These are phyloP conservation scores for Trichonephila clavata DNA, from an alignment of 1,140 invertebrate genomes.

Conservation along the genomic window DNA sequence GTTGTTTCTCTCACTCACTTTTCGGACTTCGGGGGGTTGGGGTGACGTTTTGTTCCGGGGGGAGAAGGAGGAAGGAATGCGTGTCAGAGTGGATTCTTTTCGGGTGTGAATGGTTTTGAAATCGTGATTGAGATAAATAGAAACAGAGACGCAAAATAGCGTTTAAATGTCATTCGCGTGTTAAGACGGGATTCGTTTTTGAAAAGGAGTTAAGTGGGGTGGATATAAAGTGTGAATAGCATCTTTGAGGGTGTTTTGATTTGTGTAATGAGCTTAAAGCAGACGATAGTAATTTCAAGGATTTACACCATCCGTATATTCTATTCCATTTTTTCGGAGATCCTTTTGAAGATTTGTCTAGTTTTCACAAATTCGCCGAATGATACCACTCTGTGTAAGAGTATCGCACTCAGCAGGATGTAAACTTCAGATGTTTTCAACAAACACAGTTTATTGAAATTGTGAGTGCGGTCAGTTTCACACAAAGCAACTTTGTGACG, in stretches of 20 bases:
- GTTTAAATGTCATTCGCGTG: neutral
- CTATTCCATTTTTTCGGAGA: too few species aligned
- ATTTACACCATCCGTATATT: too few species aligned
- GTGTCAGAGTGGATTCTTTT: neutral
- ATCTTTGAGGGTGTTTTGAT: neutral
- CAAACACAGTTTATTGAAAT: too few species aligned
- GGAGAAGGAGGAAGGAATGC: neutral
- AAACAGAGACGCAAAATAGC: slow-evolving; percentile 2
- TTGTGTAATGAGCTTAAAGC: neutral
- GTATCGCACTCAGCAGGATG: too few species aligned
- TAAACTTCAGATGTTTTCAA: too few species aligned
- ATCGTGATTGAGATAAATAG: slow-evolving; percentile 12
- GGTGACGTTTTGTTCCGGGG: neutral
- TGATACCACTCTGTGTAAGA: too few species aligned
- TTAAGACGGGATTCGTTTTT: neutral
- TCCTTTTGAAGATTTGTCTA: too few species aligned
- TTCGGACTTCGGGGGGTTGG: neutral
- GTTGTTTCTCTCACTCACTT: neutral
- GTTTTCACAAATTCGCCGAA: too few species aligned
- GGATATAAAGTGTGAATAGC: neutral
- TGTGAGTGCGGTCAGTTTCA: too few species aligned
- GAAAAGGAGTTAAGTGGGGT: slow-evolving; percentile 7
- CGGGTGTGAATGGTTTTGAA: neutral
- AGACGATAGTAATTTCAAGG: too few species aligned
- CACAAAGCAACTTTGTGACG: too few species aligned